phyloP scores from a whole-genome alignment of 2,113 vertebrate species.

The Stigmatopora nigra region DNA sequence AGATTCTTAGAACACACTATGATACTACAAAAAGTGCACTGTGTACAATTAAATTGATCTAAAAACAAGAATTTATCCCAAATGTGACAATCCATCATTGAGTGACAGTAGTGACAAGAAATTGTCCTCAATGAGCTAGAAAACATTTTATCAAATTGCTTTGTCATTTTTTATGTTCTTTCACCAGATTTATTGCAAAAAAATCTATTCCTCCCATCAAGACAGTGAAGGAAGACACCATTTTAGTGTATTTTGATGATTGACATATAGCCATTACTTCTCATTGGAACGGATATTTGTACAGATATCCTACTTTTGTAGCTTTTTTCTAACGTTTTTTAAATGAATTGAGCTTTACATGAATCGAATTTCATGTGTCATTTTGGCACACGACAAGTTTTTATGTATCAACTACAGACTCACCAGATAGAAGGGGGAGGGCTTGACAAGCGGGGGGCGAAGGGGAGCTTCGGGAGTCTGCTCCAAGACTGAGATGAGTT shows the following conservation, averaged over 20 bases:
- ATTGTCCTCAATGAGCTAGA: no score
- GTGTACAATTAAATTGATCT: no score
- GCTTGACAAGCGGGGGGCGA: constrained; percentile 22
- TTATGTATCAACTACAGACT: neutral
- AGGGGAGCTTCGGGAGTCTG: constrained; percentile 20
- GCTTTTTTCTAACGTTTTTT: neutral
- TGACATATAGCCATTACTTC: neutral
- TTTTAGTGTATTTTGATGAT: neutral
- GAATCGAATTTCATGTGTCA: neutral
- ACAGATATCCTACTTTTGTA: neutral
- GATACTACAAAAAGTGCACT: no score
- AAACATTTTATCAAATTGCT: neutral
- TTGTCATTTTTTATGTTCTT: neutral
- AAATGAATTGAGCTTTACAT: neutral
- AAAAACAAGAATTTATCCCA: no score
- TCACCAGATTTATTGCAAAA: neutral
- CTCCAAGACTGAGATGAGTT: constrained; percentile 47
- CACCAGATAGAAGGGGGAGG: neutral
- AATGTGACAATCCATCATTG: no score
- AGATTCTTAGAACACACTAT: no score
- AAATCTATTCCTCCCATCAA: neutral
- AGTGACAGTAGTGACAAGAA: no score
- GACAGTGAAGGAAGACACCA: neutral
- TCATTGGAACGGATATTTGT: neutral
- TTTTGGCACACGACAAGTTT: neutral